A percentile compares a stretch with the other conserved stretches of the same genome.
Conservation (phyloP, 2,888 invertebrate species). For the Zootermopsis nevadensis region DNA sequence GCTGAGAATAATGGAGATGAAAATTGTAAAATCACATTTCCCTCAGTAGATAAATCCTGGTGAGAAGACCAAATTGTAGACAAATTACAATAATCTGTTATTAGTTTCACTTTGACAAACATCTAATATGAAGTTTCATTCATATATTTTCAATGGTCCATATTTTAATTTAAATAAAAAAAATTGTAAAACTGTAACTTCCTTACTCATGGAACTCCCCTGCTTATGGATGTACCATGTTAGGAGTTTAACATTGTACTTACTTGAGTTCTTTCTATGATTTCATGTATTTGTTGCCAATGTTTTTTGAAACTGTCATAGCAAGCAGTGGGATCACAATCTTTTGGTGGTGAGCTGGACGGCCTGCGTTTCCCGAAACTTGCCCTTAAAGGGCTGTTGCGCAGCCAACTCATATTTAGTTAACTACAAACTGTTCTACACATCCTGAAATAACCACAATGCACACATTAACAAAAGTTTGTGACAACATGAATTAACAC, state of each 20-base stretch:
- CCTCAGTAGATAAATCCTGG: too few relatives aligned
- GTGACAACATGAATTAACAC: too few relatives aligned
- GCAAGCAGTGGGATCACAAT: conserved; percentile 89
- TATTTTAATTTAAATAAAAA: too few relatives aligned
- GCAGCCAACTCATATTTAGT: conserved; percentile 76
- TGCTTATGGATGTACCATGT: background rate
- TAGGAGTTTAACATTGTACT: conserved; percentile 53
- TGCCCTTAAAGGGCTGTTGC: conserved; percentile 70
- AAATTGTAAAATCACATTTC: too few relatives aligned
- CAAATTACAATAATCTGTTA: too few relatives aligned
- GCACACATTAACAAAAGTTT: background rate
- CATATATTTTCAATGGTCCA: too few relatives aligned
- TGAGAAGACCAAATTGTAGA: too few relatives aligned
- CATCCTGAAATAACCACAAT: conserved; percentile 6
- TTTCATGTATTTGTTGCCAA: conserved; percentile 91
- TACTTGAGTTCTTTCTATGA: conserved; percentile 81
- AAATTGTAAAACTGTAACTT: too few relatives aligned
- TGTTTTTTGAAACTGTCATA: conserved; percentile 94
- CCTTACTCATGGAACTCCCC: too few relatives aligned
- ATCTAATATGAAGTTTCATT: too few relatives aligned
- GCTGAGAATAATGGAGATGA: too few relatives aligned
- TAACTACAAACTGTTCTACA: background rate
- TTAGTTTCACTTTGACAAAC: too few relatives aligned
- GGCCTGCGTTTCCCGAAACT: conserved; percentile 71
- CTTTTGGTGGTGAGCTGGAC: conserved; percentile 74